These are phyloP conservation scores for Paradoxurus hermaphroditus DNA, from an alignment of 2,113 vertebrate genomes.

Conservation along the genomic window DNA sequence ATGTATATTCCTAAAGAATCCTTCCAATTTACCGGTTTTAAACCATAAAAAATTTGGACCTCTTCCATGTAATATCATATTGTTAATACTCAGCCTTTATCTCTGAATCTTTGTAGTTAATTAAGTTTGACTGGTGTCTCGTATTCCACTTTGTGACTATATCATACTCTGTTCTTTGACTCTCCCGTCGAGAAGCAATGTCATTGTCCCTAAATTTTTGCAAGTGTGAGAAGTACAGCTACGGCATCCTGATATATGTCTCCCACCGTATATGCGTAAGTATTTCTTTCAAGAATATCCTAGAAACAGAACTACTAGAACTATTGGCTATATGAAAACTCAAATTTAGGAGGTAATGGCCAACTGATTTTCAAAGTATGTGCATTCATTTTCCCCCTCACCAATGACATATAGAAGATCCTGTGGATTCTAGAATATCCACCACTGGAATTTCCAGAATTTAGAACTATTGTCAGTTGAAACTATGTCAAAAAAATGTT, in stretches of 20 bases:
- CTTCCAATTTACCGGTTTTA: not conserved
- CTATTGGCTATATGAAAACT: not conserved
- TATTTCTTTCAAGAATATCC: not conserved
- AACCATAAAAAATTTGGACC: not conserved
- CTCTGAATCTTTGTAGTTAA: rapidly evolving
- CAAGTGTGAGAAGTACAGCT: not conserved
- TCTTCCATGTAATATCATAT: not conserved
- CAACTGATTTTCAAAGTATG: not conserved
- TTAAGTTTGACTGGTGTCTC: not conserved
- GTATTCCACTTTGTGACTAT: not conserved
- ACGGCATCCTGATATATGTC: rapidly evolving
- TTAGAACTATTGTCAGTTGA: not conserved
- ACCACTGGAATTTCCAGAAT: not conserved
- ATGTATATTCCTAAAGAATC: not conserved
- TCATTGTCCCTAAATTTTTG: not conserved
- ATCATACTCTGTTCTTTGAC: rapidly evolving
- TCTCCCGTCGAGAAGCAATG: not conserved
- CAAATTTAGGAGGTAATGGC: not conserved
- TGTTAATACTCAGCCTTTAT: not conserved
- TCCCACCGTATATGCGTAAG: not conserved
- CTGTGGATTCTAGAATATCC: not conserved
- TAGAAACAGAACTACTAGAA: not conserved
- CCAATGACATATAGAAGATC: not conserved
- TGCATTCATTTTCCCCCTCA: not conserved
- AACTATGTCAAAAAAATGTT: not conserved